phyloP scores from a whole-genome alignment of 2,797 vertebrate species.

The Arctocebus calabarensis region DNA sequence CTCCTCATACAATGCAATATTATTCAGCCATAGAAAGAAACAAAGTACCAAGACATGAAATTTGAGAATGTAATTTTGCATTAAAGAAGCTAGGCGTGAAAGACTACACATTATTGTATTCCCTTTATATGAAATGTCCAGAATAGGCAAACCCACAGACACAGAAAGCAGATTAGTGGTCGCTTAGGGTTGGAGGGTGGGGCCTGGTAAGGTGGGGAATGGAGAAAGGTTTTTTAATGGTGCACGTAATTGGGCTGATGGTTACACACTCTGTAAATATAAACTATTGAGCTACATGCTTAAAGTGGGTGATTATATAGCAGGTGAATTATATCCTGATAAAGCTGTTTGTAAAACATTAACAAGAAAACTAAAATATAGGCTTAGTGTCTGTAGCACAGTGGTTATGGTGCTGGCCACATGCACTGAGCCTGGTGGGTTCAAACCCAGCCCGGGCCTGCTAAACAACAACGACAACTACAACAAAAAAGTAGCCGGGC shows the following conservation, averaged over 20 bases:
- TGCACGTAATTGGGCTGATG: background rate
- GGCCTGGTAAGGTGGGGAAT: background rate
- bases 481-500: no score
- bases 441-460: no score
- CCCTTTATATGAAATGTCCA: background rate
- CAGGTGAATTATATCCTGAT: background rate
- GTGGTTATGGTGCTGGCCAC: no score
- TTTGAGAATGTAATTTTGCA: background rate
- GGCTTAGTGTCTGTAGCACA: no score
- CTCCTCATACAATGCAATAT: background rate
- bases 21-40: background rate
- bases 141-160: background rate
- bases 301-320: background rate
- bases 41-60: background rate
- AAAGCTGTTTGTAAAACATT: background rate
- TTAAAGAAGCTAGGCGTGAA: background rate
- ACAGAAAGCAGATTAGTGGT: background rate
- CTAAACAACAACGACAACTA: no score
- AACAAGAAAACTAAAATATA: slow-evolving; percentile 18
- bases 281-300: background rate
- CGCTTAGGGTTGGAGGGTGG: background rate
- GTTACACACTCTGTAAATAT: background rate
- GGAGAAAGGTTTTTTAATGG: background rate
- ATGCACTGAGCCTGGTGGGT: no score
- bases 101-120: background rate